Percentiles rank a stretch among this genome's conserved stretches.
These are phyloP conservation scores for Congeria kusceri DNA, from an alignment of 2,888 invertebrate species.

Conservation along the genomic window DNA sequence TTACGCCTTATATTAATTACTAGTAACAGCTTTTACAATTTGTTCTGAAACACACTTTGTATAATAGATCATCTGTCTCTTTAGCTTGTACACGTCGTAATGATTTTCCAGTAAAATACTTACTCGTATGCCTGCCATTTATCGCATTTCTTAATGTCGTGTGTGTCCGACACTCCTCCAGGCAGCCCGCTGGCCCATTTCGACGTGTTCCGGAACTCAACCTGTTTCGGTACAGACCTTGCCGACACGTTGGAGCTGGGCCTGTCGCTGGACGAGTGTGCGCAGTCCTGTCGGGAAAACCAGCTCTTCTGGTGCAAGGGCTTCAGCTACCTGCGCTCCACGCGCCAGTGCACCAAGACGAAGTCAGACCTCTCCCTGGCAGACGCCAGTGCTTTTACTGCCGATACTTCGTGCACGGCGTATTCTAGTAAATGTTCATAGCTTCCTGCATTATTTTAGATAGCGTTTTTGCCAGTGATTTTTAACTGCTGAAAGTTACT, in stretches of 20 bases:
- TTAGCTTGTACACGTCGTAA: no score
- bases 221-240: neutral
- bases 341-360: slow-evolving; percentile 57
- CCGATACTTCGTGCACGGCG: slow-evolving; percentile 54
- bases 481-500: no score
- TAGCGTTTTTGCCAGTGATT: neutral
- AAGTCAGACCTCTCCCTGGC: slow-evolving; percentile 50
- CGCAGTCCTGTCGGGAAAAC: slow-evolving; percentile 61
- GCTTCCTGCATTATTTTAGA: neutral
- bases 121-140: no score
- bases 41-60: neutral
- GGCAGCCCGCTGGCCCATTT: neutral
- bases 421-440: slow-evolving; percentile 63
- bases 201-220: neutral
- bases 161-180: neutral
- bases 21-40: no score
- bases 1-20: no score
- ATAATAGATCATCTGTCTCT: no score
- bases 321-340: slow-evolving; percentile 69
- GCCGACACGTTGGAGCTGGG: neutral
- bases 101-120: no score
- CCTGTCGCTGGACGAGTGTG: slow-evolving; percentile 72
- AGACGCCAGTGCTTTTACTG: slow-evolving; percentile 20
- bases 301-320: slow-evolving; percentile 65
- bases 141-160: no score